A percentile compares a stretch with the other conserved stretches of the same genome.
These are phyloP conservation scores for Phymanthus crucifer DNA, from an alignment of 92 coral and sea anemone genomes.

Conservation along the genomic window DNA sequence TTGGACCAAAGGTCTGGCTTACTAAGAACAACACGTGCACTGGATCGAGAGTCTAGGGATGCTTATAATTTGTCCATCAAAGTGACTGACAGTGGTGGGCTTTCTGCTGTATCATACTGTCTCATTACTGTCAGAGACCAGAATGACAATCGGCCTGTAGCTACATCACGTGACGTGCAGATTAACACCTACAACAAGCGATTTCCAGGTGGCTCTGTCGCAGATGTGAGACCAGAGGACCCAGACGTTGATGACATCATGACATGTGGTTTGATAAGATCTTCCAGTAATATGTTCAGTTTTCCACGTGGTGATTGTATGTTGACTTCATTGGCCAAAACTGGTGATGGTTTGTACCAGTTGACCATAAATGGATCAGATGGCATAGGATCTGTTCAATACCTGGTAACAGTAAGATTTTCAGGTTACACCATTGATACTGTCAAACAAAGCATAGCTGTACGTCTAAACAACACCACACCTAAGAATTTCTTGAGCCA, in stretches of 20 bases:
- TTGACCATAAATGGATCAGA: constrained; percentile 81
- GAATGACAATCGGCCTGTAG: constrained; percentile 83
- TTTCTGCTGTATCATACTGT: constrained; percentile 68
- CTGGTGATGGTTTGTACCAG: constrained; percentile 48
- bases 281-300: constrained; percentile 59
- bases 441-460: constrained; percentile 61
- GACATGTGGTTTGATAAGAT: constrained; percentile 58
- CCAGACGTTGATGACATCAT: constrained; percentile 72
- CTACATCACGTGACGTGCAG: constrained; percentile 72
- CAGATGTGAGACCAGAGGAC: constrained; percentile 85
- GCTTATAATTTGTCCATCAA: constrained; percentile 61
- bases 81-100: constrained; percentile 70
- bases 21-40: constrained; percentile 58
- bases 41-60: constrained; percentile 71
- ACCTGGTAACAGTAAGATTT: constrained; percentile 71
- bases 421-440: constrained; percentile 64
- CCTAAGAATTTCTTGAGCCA: constrained; percentile 58
- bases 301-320: constrained; percentile 75
- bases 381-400: constrained; percentile 60
- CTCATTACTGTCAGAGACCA: constrained; percentile 68
- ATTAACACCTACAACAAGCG: constrained; percentile 68
- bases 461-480: constrained; percentile 61
- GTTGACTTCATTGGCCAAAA: constrained; percentile 47
- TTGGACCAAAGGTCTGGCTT: constrained; percentile 56
- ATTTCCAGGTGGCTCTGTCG: constrained; percentile 71